Base-by-base conservation (phyloP, 2,888 invertebrate genomes). In the Danaus chrysippus region DNA sequence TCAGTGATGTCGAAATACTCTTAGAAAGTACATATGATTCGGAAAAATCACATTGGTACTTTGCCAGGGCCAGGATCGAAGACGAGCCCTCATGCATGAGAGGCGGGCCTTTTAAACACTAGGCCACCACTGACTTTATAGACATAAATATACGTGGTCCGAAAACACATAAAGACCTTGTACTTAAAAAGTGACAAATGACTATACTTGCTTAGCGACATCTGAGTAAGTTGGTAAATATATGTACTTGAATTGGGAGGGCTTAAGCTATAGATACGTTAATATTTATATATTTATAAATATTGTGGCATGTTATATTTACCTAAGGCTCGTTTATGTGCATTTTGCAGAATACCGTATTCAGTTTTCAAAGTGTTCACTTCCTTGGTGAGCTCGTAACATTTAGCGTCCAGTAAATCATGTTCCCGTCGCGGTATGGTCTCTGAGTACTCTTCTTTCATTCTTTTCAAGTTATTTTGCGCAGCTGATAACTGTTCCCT, bases 381-480 rank as follows among this genome's bases (percentile, higher is more conserved):
- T 9, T 72, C 73, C 68, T 80, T 82, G 34, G 64, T 65, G 11
- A 79, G 64, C 6, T 78, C 78, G n/a, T 60, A 63, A 59, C 79
- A 70, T 62, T 80, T 79, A 1, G 82, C 71, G 46, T 86, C 83
- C 46, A 91, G 70, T 1, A 65, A 60, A 58, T 91, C 91, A 68
- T 80, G 79, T 52, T 88, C 81, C 0, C 88, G 75, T n/a, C 83
- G 80, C 1, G 92, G 91, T 1, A 91, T 89, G 0, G 86, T 84
- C 52, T 87, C 89, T 0, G 84, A 76, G 68, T 90, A 92, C 64
- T 89, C 86, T 2, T 91, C 91, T 0, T 74, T 77, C 79, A 85
- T 84, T 62, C 77, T 82, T 60, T 78, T 84, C 3, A 91, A 70
- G 46, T 88, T 79, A 0, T 72, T 75, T 64, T 90, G 89, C 0